These are phyloP conservation scores for Toxotes lorentzi DNA, from an alignment of 2,797 vertebrate species.

Conservation along the genomic window DNA sequence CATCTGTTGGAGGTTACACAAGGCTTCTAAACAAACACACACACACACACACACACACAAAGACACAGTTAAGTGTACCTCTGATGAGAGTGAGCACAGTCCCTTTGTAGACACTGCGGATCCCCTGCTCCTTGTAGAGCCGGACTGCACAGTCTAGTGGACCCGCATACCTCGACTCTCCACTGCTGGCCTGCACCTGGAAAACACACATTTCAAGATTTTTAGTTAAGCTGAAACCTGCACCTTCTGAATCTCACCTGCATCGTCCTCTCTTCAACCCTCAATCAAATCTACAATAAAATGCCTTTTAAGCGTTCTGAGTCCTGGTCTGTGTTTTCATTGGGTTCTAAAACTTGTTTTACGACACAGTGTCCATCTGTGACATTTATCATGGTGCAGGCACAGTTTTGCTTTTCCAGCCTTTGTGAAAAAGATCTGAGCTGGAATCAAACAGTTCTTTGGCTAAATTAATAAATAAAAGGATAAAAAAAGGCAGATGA, in stretches of 20 bases:
- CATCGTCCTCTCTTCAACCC: no score
- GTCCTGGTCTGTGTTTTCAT: no score
- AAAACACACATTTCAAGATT: constrained; percentile 1
- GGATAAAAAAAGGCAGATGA: no score
- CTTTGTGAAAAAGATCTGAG: no score
- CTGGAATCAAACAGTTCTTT: not conserved
- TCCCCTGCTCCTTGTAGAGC: constrained; percentile 82
- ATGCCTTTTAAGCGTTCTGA: no score
- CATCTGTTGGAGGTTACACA: not conserved
- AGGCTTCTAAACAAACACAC: not conserved
- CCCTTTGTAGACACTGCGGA: constrained; percentile 84
- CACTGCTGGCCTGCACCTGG: constrained; percentile 81
- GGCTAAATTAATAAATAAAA: not conserved
- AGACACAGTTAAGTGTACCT: constrained; percentile 65
- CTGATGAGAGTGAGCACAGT: constrained; percentile 85
- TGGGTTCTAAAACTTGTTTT: no score
- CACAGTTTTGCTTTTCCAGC: no score
- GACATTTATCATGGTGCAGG: no score
- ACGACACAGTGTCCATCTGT: no score
- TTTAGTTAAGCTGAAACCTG: not conserved
- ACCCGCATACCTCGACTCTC: constrained; percentile 72
- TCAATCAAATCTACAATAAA: no score
- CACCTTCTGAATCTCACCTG: no score
- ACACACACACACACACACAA: constrained; percentile 18
- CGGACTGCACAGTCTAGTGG: constrained; percentile 83